Conservation (phyloP, 2,113 vertebrate species). For the rat (Rattus norvegicus) region DNA sequence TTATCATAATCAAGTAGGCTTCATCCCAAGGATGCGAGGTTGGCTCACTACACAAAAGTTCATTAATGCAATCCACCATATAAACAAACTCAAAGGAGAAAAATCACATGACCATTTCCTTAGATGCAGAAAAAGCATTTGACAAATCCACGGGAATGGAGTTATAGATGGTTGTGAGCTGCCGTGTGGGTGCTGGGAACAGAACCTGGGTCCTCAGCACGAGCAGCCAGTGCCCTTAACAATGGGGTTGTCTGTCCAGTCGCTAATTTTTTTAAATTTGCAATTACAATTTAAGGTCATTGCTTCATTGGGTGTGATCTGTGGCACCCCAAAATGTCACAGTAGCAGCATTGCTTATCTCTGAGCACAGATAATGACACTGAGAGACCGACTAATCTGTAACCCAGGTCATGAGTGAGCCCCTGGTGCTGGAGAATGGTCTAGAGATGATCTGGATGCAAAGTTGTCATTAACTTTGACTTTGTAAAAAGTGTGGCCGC, state of each 20-base stretch:
- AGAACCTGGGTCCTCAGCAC: neutral
- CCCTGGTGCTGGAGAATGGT: neutral
- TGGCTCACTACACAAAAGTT: no score
- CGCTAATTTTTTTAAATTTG: neutral
- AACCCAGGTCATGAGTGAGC: neutral
- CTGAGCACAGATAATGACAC: neutral
- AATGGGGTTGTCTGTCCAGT: neutral
- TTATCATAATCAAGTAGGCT: no score
- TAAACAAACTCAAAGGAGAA: no score
- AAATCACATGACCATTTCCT: no score
- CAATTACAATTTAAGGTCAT: neutral
- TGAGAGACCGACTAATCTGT: neutral
- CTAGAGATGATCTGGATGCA: neutral
- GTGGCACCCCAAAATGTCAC: neutral
- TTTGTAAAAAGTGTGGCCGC: neutral
- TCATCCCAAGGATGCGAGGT: no score
- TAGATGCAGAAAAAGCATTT: no score
- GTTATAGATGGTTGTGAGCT: neutral
- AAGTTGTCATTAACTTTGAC: neutral
- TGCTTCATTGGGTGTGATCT: neutral
- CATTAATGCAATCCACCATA: no score
- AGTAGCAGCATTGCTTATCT: neutral
- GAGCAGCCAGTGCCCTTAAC: neutral
- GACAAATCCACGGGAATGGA: neutral
- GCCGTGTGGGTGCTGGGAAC: neutral